A percentile compares a stretch with the other conserved stretches of the same genome.
phyloP scores from a whole-genome alignment of 2,888 invertebrate species.

The Endotricha flammealis region DNA sequence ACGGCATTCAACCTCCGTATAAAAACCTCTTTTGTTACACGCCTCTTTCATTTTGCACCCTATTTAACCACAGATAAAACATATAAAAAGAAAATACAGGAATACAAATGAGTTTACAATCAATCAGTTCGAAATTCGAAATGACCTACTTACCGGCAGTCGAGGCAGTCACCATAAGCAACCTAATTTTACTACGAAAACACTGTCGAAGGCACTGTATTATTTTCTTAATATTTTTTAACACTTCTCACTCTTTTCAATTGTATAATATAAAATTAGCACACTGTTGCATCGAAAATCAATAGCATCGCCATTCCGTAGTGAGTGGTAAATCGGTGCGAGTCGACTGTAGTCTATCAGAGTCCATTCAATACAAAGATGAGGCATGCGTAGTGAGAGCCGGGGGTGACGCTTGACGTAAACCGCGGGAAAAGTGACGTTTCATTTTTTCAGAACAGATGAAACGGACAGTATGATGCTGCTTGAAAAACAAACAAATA shows the following conservation, averaged over 20 bases:
- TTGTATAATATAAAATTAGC: conserved; percentile 44
- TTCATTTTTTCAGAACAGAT: conserved; percentile 39
- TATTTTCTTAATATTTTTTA: conserved; percentile 31
- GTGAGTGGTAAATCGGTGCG: conserved; percentile 36
- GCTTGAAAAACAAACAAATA: too few relatives aligned
- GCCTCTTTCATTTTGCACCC: conserved; percentile 26
- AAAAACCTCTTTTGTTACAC: conserved; percentile 20
- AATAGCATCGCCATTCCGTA: conserved; percentile 52
- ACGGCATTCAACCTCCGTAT: conserved; percentile 49
- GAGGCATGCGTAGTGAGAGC: conserved; percentile 61
- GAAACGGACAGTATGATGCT: not conserved
- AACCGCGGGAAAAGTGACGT: conserved; percentile 66
- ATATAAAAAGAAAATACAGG: conserved; percentile 12
- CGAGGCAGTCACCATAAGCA: conserved; percentile 26
- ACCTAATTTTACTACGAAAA: conserved; percentile 28
- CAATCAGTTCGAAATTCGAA: conserved; percentile 27
- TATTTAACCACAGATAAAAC: conserved; percentile 25
- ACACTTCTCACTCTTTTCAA: conserved; percentile 53
- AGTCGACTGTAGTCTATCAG: conserved; percentile 30
- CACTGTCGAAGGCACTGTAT: conserved; percentile 56
- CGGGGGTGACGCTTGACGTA: conserved; percentile 31
- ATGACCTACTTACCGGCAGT: conserved; percentile 44
- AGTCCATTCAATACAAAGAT: conserved; percentile 60
- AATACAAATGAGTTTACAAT: conserved; percentile 21
- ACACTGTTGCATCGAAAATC: conserved; percentile 60